phyloP scores from a whole-genome alignment of 2,888 invertebrate species.

The Mythimna loreyi region DNA sequence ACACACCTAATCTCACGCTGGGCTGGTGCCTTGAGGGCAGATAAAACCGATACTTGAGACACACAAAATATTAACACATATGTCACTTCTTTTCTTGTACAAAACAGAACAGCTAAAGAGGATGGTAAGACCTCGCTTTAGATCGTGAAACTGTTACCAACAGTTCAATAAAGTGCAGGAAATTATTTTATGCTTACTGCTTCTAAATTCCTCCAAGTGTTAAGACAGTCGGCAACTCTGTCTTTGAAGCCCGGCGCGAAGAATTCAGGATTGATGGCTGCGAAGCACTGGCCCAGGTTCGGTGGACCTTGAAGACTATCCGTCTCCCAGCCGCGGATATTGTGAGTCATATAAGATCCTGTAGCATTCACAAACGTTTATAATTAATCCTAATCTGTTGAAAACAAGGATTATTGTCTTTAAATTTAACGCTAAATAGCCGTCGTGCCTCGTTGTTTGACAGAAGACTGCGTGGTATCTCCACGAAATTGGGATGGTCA shows the following conservation, averaged over 20 bases:
- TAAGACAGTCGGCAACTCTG: conserved; percentile 93
- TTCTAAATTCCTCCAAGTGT: conserved; percentile 92
- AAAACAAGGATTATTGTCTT: no score
- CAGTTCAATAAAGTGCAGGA: background rate
- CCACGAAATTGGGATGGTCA: no score
- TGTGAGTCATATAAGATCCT: conserved; percentile 90
- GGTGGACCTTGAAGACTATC: conserved; percentile 90
- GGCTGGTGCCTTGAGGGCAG: no score
- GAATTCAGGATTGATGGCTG: conserved; percentile 95
- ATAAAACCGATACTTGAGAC: no score
- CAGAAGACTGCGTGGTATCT: no score
- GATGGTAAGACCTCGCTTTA: no score
- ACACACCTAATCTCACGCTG: no score
- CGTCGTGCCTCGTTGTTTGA: no score
- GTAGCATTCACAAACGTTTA: background rate
- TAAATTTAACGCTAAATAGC: no score
- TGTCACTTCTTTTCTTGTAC: background rate
- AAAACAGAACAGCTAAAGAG: no score
- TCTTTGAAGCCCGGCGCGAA: conserved; percentile 96
- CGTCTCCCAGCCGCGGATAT: conserved; percentile 94
- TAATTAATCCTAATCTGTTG: background rate
- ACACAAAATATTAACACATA: background rate
- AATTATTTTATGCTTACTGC: conserved; percentile 85
- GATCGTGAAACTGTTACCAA: background rate
- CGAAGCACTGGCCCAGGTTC: conserved; percentile 96